Evolutionary conservation across 1,140 invertebrate genomes (phyloP), one percentile per base, ranked within the genome.

Genomic region (Formica selysi): DNA sequence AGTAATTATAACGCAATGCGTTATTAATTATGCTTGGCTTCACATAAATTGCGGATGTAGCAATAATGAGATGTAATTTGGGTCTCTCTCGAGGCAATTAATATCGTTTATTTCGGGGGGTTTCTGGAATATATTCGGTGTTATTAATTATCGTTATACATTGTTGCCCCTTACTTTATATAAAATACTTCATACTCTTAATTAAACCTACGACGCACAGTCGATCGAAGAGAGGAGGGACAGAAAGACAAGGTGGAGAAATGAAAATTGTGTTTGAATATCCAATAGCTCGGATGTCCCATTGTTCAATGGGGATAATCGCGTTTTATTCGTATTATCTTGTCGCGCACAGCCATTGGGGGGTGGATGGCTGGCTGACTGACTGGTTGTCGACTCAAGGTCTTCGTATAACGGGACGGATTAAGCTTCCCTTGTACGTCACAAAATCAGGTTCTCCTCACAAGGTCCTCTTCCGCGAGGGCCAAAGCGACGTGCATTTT

Each of bases 291-390:
- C 65, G 41, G 38, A 70, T 74, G 74, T 36, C 70, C 70, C 71
- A 83, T 83, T 73, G 86, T 85, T 70, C 71, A 76, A 70, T 29
- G 10, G 70, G 26, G 71, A 87, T 76, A 85, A 87, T 87, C 83
- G 38, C 57, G 71, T 87, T 87, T 85, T 85, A 85, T 76, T 85
- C 64, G 62, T 59, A 87, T 85, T 85, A 87, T 87, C 81, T 85
- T 85, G 80, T 61, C 62, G 29, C 29, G 41, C 59, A 13, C 62
- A 67, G 62, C 61, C 48, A 71, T 84, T 76, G 19, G 48, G 54
- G 57, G 54, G 38, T 38, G 51, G 73, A 11, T 29, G 29, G 26
- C 8, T 51, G 65, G 13, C 7, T 41, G 64, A 36, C 38, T 67
- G 74, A 10, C 73, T 67, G 13, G 54, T 41, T 67, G 76, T 44